A percentile compares a stretch with the other conserved stretches of the same genome.
phyloP scores from a whole-genome alignment of 2,113 vertebrate genomes.

The Mesitornis unicolor region DNA sequence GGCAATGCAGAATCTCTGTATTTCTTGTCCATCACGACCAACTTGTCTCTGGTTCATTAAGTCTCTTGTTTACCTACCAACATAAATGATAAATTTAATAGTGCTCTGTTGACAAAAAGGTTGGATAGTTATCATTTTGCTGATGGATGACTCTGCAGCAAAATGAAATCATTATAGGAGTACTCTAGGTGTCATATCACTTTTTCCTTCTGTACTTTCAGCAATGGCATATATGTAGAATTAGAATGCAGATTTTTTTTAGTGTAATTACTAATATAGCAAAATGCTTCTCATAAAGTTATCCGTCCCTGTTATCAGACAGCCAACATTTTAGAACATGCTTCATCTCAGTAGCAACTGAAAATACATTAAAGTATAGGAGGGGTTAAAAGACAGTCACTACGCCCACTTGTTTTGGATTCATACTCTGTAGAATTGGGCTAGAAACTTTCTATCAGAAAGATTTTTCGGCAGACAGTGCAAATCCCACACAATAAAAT shows the following conservation, averaged over 20 bases:
- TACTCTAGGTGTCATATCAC: not conserved
- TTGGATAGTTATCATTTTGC: not conserved
- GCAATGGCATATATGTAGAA: not conserved
- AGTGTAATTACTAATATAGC: not conserved
- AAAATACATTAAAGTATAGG: not conserved
- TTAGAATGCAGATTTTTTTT: not conserved
- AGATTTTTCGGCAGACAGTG: not conserved
- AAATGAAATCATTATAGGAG: constrained; percentile 8
- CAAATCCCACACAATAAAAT: not conserved
- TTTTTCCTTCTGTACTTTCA: not conserved
- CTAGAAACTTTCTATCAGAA: not conserved
- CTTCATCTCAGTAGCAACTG: not conserved
- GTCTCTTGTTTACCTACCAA: constrained; percentile 27
- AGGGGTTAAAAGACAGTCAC: not conserved
- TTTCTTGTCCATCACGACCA: not conserved
- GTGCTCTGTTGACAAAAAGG: constrained; percentile 34
- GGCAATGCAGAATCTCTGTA: not conserved
- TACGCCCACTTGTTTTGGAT: not conserved
- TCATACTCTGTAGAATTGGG: not conserved
- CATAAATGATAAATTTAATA: constrained; percentile 25
- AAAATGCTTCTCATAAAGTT: not conserved
- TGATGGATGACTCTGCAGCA: constrained; percentile 10
- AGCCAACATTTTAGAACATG: not conserved
- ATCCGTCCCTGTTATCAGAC: not conserved
- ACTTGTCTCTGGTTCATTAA: constrained; percentile 37